Percentiles rank a stretch among this genome's conserved stretches.
phyloP scores from a whole-genome alignment of 2,797 vertebrate genomes.

The Melanotaenia maccullochi region DNA sequence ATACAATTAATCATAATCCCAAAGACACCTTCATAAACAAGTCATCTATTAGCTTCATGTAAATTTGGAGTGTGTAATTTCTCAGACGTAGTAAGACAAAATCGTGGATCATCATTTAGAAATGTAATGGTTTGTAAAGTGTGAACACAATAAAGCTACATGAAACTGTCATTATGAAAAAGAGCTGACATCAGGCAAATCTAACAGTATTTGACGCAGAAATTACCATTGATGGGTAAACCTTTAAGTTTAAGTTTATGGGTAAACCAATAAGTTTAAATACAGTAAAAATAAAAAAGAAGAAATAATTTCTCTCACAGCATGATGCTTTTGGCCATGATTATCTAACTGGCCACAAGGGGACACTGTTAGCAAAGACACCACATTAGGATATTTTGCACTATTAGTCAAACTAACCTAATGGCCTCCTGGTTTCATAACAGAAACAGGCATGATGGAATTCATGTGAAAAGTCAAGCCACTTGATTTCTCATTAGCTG shows the following conservation, averaged over 20 bases:
- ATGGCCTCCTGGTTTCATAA: slow-evolving; percentile 68
- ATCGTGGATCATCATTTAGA: slow-evolving; percentile 16
- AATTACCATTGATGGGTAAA: not conserved
- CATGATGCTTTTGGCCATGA: slow-evolving; percentile 25
- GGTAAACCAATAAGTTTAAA: too few relatives aligned
- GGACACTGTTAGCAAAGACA: slow-evolving; percentile 68
- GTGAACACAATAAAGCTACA: not conserved
- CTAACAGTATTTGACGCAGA: not conserved
- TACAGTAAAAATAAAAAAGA: not conserved
- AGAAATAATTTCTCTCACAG: not conserved
- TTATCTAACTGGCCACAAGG: slow-evolving; percentile 59
- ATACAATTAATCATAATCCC: slow-evolving; percentile 31
- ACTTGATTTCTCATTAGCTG: slow-evolving; percentile 79
- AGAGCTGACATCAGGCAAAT: not conserved
- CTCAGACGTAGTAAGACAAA: slow-evolving; percentile 5
- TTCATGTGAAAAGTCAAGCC: slow-evolving; percentile 76
- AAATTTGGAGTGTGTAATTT: slow-evolving; percentile 12
- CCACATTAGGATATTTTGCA: not conserved
- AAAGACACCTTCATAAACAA: slow-evolving; percentile 39
- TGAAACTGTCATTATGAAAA: not conserved
- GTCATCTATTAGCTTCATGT: slow-evolving; percentile 16
- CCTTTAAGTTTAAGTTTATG: too few relatives aligned
- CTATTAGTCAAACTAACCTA: slow-evolving; percentile 55
- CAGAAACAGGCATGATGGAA: slow-evolving; percentile 72
- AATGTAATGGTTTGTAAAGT: not conserved